Evolutionary conservation across 2,113 vertebrate species (phyloP), one percentile per base, ranked within the genome.

Genomic region (Macaca mulatta): DNA sequence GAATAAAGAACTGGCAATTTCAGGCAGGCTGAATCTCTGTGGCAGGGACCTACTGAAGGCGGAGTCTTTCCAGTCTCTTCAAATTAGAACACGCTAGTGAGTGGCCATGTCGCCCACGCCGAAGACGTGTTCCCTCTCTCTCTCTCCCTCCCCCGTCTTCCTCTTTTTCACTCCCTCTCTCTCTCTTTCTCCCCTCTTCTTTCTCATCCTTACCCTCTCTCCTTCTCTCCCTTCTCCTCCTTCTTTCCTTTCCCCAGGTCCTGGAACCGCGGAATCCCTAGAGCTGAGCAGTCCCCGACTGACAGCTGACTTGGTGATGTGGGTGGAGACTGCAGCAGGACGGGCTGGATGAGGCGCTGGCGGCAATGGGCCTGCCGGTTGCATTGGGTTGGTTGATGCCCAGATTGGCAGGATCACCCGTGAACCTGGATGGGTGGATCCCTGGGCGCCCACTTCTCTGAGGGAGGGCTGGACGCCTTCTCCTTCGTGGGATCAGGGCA

Each of bases 361-460:
- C 23, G 32, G 0, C 52, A 0, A 1, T 0, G 16, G 32, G 40
- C 4, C 77, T 0, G 4, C 70, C 1, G 9, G 61, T 11, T 57
- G 50, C 38, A 0, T 25, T 0, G 9, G 17, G 23, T 6, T 2
- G 22, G 55, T 45, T 9, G 0, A 3, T 1, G 3, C 10, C 88
- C 13, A 11, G 48, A 48, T 27, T 61, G 67, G 38, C 23, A 16
- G 55, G 20, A 8, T 4, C 30, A 1, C 11, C 11, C 70, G 1
- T 0, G 11, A 35, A 72, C 8, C 86, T 7, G 5, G 2, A 5
- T 27, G 0, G 6, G 22, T 13, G 32, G 18, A 1, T 38, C 9
- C 75, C 70, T 50, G 3, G 67, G 9, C 0, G 1, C 25, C 43
- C 38, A 1, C 9, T 3, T 77, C n/a, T 52, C 35, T 0, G 0